These are phyloP conservation scores for Lepidocyrtoides sp. DNA, from an alignment of 2,888 invertebrate species.

Conservation along the genomic window DNA sequence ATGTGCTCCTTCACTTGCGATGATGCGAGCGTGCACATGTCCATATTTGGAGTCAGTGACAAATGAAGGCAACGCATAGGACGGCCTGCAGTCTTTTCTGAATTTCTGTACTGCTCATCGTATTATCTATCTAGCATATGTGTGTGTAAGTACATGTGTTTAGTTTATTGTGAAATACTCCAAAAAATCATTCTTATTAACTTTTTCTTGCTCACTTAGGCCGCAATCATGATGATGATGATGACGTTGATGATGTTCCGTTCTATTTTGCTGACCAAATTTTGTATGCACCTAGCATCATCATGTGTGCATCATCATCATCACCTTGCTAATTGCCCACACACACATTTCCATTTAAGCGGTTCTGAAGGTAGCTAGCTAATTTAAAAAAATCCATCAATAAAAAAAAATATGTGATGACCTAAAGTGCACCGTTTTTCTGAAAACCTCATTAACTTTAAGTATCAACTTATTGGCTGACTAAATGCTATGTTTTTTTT, in stretches of 20 bases:
- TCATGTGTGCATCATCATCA: conserved; percentile 50
- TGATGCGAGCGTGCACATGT: conserved; percentile 25
- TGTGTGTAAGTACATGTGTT: background rate
- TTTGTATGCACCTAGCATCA: conserved; percentile 8
- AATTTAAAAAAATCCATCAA: background rate
- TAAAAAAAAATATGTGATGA: background rate
- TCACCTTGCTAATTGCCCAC: conserved; percentile 79
- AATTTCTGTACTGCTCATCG: too few species aligned
- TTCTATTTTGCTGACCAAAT: conserved; percentile 8
- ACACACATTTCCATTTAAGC: conserved; percentile 65
- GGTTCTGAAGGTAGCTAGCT: conserved; percentile 45
- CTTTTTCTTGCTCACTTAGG: background rate
- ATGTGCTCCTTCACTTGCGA: conserved; percentile 8
- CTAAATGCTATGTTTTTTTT: conserved; percentile 32
- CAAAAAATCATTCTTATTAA: background rate
- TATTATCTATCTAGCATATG: too few species aligned
- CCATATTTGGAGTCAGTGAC: conserved; percentile 72
- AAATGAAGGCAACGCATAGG: conserved; percentile 62
- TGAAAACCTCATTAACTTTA: background rate
- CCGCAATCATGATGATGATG: background rate
- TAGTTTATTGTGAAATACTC: conserved; percentile 38
- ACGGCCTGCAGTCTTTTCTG: conserved; percentile 49
- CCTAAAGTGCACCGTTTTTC: background rate
- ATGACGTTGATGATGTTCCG: conserved; percentile 15
- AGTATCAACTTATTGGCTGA: background rate